Conservation (phyloP, 1,140 invertebrate species). For the Papilio polyxenes region DNA sequence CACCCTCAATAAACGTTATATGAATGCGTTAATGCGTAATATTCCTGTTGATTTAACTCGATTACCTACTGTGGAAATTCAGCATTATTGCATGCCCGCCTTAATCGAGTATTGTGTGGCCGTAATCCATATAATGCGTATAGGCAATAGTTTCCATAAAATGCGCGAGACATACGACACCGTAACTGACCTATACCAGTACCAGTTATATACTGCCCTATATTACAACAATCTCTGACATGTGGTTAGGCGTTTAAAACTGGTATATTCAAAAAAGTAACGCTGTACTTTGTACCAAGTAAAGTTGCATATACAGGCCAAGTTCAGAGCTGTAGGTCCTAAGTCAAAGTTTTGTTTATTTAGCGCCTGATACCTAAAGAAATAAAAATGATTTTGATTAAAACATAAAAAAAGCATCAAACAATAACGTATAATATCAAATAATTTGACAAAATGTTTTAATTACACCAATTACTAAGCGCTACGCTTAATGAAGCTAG, state of each 20-base stretch:
- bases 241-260: background rate
- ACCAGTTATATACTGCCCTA: background rate
- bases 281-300: no score
- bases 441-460: no score
- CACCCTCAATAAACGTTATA: background rate
- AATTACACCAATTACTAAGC: no score
- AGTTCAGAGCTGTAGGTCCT: no score
- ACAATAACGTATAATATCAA: no score
- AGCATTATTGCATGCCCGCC: conserved; percentile 2
- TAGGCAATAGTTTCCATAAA: conserved; percentile 5
- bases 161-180: conserved; percentile 8
- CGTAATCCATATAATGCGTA: conserved; percentile 5
- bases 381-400: no score
- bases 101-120: conserved; percentile 7
- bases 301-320: no score
- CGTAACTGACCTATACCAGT: background rate
- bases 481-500: no score
- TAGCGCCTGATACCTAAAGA: no score
- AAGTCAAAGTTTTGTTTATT: no score
- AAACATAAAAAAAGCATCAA: no score
- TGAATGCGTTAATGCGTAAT: no score
- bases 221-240: background rate
- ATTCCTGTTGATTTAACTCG: conserved; percentile 21
- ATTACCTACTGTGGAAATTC: conserved; percentile 8
- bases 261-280: background rate